Conservation (phyloP, 2,888 invertebrate genomes). For the Pammene fasciana region DNA sequence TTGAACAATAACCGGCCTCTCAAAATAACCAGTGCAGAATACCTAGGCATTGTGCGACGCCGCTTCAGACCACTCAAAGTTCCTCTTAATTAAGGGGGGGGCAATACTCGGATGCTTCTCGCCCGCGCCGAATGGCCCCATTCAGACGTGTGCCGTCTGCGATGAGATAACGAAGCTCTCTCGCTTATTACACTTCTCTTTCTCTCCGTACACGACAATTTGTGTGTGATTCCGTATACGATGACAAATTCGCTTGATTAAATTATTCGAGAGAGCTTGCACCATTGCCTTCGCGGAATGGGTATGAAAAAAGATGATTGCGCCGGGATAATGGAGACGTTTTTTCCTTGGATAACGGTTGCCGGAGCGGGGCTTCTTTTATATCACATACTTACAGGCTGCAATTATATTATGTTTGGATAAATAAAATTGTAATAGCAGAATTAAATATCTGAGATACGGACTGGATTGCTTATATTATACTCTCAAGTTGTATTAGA, state of each 20-base stretch:
- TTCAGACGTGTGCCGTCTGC: constrained; percentile 73
- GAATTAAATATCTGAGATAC: background rate
- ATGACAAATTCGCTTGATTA: constrained; percentile 57
- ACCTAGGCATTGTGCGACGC: constrained; percentile 62
- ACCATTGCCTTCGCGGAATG: constrained; percentile 52
- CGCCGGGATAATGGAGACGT: constrained; percentile 41
- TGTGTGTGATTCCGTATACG: constrained; percentile 39
- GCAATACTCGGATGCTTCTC: constrained; percentile 71
- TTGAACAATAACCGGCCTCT: constrained; percentile 66
- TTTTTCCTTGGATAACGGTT: constrained; percentile 36
- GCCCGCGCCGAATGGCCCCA: constrained; percentile 60
- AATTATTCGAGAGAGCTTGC: constrained; percentile 52
- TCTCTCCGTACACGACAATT: constrained; percentile 49
- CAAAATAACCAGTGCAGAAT: constrained; percentile 59
- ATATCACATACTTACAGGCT: constrained; percentile 19
- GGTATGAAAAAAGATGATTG: constrained; percentile 52
- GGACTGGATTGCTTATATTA: background rate
- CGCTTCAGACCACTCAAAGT: constrained; percentile 74
- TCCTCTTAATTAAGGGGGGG: constrained; percentile 78
- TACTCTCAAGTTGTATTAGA: too few species aligned
- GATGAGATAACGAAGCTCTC: constrained; percentile 75
- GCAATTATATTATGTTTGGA: constrained; percentile 18
- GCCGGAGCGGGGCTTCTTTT: constrained; percentile 19
- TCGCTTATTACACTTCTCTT: constrained; percentile 69
- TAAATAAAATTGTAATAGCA: constrained; percentile 7